Evolutionary conservation across 1,140 invertebrate genomes (phyloP), one percentile per base, ranked within the genome.

Genomic region (Sesamia nonagrioides): DNA sequence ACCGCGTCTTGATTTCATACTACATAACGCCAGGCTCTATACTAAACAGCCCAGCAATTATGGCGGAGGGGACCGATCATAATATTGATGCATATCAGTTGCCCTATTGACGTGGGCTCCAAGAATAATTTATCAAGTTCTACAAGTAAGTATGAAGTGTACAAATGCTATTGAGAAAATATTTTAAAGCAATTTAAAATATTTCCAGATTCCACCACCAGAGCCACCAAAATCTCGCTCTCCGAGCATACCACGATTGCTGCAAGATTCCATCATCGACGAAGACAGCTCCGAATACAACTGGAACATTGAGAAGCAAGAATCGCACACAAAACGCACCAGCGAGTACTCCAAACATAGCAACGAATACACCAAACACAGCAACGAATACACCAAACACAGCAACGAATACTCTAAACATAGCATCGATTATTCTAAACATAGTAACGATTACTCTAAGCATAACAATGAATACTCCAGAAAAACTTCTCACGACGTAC

Each of bases 401-500:
- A 82, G 84, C 35, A 91, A 85, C 66, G 93, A 95, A 75, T 95
- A 94, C 78, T 93, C 92, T 50, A 95, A 86, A 79, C 83, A 86
- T 71, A 82, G 84, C 35, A 91, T 84, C 66, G 93, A 95, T 72
- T 95, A 94, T 78, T 93, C 92, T 52, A 95, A 86, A 77, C 83
- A 86, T 73, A 82, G 84, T 27, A 91, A 85, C 66, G 93, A 95
- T 61, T 76, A 76, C 17, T 74, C 71, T 1, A 88, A 86, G 80
- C 83, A 86, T 71, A 82, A 83, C 27, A 91, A 85, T 69, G 93
- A 95, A 77, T 95, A 94, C 80, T 93, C 92, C 52, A 95, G 97
- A 82, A 97, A 97, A 83, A 96, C 96, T 74, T 97, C 97, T 0
- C 96, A 97, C 83, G 97, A 97, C 83, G 95, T 97, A 33, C 93